These are phyloP conservation scores for Eubasilissa regina DNA, from an alignment of 1,140 invertebrate genomes.

Conservation along the genomic window DNA sequence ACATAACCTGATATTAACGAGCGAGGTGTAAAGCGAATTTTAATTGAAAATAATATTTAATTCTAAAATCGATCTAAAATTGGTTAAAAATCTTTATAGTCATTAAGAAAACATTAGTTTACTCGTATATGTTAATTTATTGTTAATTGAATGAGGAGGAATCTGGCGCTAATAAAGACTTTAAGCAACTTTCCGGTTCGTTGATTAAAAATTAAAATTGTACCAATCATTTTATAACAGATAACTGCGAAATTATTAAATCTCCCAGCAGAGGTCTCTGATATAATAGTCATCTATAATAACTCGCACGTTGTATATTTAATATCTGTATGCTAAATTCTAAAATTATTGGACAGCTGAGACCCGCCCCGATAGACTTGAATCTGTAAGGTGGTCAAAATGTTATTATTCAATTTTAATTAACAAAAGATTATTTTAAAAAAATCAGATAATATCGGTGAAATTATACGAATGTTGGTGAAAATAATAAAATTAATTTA, in stretches of 20 bases:
- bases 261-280: background rate
- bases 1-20: no score
- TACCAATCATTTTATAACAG: conserved; percentile 11
- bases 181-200: background rate
- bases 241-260: background rate
- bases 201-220: conserved; percentile 1
- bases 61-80: no score
- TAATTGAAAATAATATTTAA: no score
- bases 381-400: background rate
- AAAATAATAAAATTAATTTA: no score
- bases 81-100: background rate
- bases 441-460: no score
- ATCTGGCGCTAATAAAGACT: conserved; percentile 6
- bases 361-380: conserved; percentile 45
- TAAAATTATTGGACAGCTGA: conserved; percentile 54
- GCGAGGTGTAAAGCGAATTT: no score
- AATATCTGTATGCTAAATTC: conserved; percentile 55
- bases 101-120: background rate
- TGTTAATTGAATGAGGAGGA: conserved; percentile 12
- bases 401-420: no score
- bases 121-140: conserved; percentile 16
- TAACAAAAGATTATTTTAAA: no score
- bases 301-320: conserved; percentile 31
- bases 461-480: no score
- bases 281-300: conserved; percentile 15